A percentile compares a stretch with the other conserved stretches of the same genome.
Evolutionary conservation across 2,113 vertebrate species (phyloP).

Genomic region (Carassius auratus): DNA sequence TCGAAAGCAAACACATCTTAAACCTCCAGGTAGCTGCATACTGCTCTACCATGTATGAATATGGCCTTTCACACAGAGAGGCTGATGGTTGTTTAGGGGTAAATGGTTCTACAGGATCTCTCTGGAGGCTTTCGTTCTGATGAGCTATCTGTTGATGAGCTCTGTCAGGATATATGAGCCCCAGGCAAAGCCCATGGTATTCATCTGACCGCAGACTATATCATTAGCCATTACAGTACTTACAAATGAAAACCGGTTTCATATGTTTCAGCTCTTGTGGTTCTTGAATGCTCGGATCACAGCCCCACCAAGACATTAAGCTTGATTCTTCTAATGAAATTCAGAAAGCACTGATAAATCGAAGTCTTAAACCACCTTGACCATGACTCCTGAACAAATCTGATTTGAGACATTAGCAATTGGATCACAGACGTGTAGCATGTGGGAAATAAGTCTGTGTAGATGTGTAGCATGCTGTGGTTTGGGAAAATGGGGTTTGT

Average conservation of each 20-base stretch:
- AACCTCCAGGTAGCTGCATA: conserved; percentile 12
- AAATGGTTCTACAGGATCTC: neutral
- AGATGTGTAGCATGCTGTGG: neutral
- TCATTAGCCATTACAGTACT: conserved; percentile 16
- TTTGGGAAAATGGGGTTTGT: neutral
- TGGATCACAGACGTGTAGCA: conserved; percentile 33
- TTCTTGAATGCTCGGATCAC: neutral
- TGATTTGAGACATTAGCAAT: conserved; percentile 37
- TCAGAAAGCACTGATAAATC: conserved; percentile 8
- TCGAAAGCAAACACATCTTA: conserved; percentile 35
- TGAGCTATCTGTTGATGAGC: conserved; percentile 4
- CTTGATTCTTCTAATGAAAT: conserved; percentile 41
- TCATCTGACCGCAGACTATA: conserved; percentile 9
- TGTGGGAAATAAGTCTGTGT: conserved; percentile 9
- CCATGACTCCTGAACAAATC: conserved; percentile 48
- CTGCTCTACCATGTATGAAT: neutral
- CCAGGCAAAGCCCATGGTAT: conserved; percentile 5
- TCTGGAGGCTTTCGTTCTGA: neutral
- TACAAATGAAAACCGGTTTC: neutral
- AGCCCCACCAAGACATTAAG: neutral
- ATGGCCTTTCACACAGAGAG: neutral
- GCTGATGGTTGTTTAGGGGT: neutral
- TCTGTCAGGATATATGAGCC: conserved; percentile 3
- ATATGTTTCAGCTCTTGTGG: neutral
- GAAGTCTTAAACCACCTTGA: conserved; percentile 16